phyloP scores from a whole-genome alignment of 1,140 invertebrate genomes.

The Orchestia grillus region DNA sequence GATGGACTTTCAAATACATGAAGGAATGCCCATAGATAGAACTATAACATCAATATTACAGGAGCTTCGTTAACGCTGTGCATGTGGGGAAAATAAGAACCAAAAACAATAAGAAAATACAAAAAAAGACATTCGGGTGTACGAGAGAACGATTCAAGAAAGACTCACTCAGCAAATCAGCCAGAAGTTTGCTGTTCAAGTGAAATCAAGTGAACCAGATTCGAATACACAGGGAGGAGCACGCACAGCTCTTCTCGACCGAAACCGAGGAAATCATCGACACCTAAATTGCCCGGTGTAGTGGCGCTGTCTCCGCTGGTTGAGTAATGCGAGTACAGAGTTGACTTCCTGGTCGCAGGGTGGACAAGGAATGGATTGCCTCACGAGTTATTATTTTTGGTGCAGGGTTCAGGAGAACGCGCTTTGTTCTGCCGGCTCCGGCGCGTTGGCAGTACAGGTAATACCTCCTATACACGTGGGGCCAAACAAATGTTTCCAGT shows the following conservation, averaged over 20 bases:
- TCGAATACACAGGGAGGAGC: neutral
- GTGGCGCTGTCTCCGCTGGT: neutral
- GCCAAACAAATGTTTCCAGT: too few species aligned
- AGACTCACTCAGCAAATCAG: neutral
- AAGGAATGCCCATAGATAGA: neutral
- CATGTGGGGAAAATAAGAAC: too few species aligned
- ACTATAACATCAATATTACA: too few species aligned
- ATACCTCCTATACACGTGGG: too few species aligned
- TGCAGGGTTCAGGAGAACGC: too few species aligned
- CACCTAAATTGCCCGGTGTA: neutral
- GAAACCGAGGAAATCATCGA: neutral
- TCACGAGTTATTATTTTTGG: neutral
- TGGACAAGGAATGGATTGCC: neutral
- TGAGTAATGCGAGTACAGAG: neutral
- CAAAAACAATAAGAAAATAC: neutral
- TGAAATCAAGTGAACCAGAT: neutral
- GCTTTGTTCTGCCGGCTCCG: too few species aligned
- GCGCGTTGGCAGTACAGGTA: too few species aligned
- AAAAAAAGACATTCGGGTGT: neutral
- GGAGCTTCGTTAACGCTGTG: too few species aligned
- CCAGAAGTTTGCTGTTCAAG: neutral
- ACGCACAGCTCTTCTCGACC: neutral
- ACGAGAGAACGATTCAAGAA: neutral
- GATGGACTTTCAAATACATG: neutral
- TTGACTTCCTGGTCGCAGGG: neutral